Evolutionary conservation across 2,113 vertebrate species (phyloP), one percentile per base, ranked within the genome.

Genomic region (Neolamprologus variostigma): DNA sequence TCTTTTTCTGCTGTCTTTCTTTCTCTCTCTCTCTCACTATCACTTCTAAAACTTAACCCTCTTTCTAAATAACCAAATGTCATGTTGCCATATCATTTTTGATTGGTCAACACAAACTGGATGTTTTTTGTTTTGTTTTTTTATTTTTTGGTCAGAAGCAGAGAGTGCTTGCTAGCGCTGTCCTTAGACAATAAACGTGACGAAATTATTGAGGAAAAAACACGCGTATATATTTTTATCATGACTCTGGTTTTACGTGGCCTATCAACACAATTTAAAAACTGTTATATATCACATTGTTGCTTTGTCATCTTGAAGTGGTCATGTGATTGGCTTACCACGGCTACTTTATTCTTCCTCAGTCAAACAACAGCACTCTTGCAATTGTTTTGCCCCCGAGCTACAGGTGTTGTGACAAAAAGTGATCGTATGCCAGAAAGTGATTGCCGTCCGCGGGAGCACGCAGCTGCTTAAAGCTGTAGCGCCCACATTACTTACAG

Each of bases 211-310:
- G 10, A 54, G 53, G 10, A 54, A 21, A 4, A 21, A 21, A 54
- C n/a, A 21, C 1, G 0, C 3, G 1, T 54, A 54, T 12, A 21
- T 54, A 54, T 54, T 7, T 21, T 54, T 54, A 54, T 54, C n/a
- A 54, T 54, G 53, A 23, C 53, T 21, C n/a, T 54, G 51, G 51
- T 54, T 54, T 54, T 54, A 23, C 2, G n/a, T n/a, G n/a, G n/a
- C n/a, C n/a, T n/a, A 23, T 23, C n/a, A 4, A 23, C 50, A n/a
- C 50, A 53, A 53, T 53, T 53, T 53, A 53, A 53, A 53, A 53
- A 6, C 9, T 53, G 50, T 19, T 53, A 53, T 53, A n/a, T 51
- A 51, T 51, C 50, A 51, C 50, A 9, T 51, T 51, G 50, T 51
- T 10, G 17, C 50, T 51, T 51, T 51, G 50, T 5, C 50, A 51